Base-by-base conservation (phyloP, 2,888 invertebrate genomes). In the Agriotes lineatus region DNA sequence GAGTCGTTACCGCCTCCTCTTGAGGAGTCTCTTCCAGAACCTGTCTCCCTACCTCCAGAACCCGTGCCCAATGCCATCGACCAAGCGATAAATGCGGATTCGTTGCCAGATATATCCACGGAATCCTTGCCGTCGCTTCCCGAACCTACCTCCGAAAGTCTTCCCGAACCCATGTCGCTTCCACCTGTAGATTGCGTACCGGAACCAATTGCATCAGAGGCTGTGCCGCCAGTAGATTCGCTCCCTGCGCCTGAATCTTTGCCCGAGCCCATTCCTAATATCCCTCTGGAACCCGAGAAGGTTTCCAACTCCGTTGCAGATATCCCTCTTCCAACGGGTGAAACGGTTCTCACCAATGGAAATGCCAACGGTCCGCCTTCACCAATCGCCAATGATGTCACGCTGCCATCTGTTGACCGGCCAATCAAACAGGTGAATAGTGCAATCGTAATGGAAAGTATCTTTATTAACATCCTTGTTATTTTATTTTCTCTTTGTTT, bases 361-460 rank as follows among this genome's bases (percentile, higher is more conserved):
- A 82, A 79, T 71, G 76, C 82, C 67, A 82, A 82, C 78, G 84
- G 83, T 78, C 78, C 80, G 71, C 72, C 77, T 69, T 81, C 88
- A 65, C 81, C 82, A 54, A 75, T 77, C 22, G 81, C 79, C 59
- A 82, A 83, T 20, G 86, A 84, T 84, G 76, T 85, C 82, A 75
- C 74, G 83, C 83, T 78, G 85, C 76, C 77, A 86, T 80, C 81
- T 86, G 86, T 82, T 86, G 88, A 69, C 86, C 86, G 74, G 87
- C 86, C 82, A 86, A 86, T 87, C 85, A 89, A 84, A 83, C 84
- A 85, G 84, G 84, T 84, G 84, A 84, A 82, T 83, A 82, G 70
- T 64, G 76, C 74, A 75, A 74, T 57, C 69, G 71, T 74, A 73
- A 74, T 73, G 75, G 78, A 77, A 75, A 77, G 73, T 76, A 74